These are phyloP conservation scores for Kryptolebias marmoratus DNA, from an alignment of 2,113 vertebrate genomes.

Conservation along the genomic window DNA sequence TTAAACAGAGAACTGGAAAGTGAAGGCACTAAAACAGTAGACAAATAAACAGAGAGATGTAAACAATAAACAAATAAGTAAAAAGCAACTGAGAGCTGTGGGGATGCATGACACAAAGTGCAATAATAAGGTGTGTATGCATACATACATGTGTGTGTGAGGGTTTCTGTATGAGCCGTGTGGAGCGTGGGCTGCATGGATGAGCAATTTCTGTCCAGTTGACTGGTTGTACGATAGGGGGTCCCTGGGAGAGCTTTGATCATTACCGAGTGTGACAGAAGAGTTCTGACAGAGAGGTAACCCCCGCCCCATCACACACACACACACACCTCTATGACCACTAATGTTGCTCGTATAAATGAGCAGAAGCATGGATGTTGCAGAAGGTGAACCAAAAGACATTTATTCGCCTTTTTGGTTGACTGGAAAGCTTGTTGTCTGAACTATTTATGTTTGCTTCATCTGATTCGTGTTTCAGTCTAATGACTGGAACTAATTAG, in stretches of 20 bases:
- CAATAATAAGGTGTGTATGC: constrained; percentile 29
- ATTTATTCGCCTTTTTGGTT: constrained; percentile 21
- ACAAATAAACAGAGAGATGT: neutral
- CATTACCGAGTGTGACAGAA: constrained; percentile 81
- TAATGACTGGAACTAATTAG: neutral
- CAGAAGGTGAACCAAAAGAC: constrained; percentile 22
- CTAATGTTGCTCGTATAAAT: constrained; percentile 40
- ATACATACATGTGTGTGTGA: constrained; percentile 24
- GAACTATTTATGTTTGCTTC: neutral
- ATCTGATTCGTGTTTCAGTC: neutral
- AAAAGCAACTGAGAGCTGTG: neutral
- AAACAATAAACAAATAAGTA: constrained; percentile 2
- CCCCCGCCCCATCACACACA: constrained; percentile 42
- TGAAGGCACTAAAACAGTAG: constrained; percentile 18
- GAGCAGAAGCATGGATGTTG: constrained; percentile 7
- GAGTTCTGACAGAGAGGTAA: constrained; percentile 80
- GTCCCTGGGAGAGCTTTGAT: constrained; percentile 81
- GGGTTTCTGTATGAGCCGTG: constrained; percentile 62
- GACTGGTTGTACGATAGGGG: constrained; percentile 76
- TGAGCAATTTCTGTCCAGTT: constrained; percentile 79
- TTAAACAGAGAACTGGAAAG: constrained; percentile 31
- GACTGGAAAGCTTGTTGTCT: neutral
- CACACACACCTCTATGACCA: constrained; percentile 41
- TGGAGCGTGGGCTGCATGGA: constrained; percentile 73
- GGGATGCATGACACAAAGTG: constrained; percentile 38